These are phyloP conservation scores for Tenthredo notha DNA, from an alignment of 2,888 invertebrate genomes.

Conservation along the genomic window DNA sequence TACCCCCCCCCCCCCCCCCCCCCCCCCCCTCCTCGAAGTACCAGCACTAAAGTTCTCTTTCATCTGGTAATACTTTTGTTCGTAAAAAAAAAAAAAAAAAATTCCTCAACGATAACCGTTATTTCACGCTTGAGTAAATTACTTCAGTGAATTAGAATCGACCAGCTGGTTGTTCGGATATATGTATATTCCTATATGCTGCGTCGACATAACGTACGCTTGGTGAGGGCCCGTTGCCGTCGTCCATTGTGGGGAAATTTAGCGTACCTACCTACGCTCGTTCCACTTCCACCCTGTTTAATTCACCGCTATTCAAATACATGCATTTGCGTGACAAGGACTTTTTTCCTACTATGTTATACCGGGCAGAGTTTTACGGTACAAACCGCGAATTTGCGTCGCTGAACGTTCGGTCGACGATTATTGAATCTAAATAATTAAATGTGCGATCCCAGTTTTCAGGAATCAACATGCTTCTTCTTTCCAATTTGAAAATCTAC, in stretches of 20 bases:
- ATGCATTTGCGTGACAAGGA: constrained; percentile 6
- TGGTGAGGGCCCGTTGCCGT: neutral
- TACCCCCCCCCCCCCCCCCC: too few species aligned
- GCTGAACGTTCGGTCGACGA: neutral
- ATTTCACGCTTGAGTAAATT: constrained; percentile 7
- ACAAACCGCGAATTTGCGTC: neutral
- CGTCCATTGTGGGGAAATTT: constrained; percentile 12
- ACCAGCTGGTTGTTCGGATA: neutral
- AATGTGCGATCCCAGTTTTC: neutral
- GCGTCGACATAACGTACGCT: neutral
- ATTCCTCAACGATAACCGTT: neutral
- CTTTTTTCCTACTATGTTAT: neutral
- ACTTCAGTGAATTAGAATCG: constrained; percentile 8
- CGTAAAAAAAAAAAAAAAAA: neutral
- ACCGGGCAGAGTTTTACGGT: neutral
- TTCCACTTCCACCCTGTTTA: constrained; percentile 9
- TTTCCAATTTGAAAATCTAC: neutral
- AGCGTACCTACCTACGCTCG: neutral
- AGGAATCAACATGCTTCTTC: neutral
- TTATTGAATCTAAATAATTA: neutral
- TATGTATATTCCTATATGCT: neutral
- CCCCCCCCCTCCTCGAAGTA: neutral
- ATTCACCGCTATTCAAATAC: constrained; percentile 27
- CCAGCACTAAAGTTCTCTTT: neutral
- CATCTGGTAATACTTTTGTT: neutral